A percentile compares a stretch with the other conserved stretches of the same genome.
These are phyloP conservation scores for Pygocentrus nattereri DNA, from an alignment of 2,797 vertebrate species.

Conservation along the genomic window DNA sequence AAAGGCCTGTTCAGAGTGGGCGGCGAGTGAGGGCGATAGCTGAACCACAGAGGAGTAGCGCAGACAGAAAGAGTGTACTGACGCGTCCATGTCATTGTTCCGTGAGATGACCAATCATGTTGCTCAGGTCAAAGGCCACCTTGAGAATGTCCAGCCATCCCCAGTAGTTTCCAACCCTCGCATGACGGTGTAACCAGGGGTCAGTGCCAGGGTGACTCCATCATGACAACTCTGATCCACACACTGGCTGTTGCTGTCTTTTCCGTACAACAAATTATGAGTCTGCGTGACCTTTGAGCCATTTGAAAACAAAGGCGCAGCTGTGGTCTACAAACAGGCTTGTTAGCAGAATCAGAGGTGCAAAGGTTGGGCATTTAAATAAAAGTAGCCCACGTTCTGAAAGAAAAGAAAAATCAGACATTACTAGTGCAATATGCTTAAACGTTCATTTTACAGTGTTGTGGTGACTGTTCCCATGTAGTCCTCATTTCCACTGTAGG, in stretches of 20 bases:
- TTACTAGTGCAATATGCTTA: too few relatives aligned
- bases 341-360: too few relatives aligned
- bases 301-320: conserved; percentile 12
- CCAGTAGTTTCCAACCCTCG: conserved; percentile 23
- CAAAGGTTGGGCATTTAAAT: background rate
- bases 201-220: conserved; percentile 32
- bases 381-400: too few relatives aligned
- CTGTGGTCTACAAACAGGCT: background rate
- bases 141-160: conserved; percentile 30
- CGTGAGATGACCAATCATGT: conserved; percentile 6
- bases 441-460: too few relatives aligned
- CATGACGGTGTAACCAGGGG: conserved; percentile 41
- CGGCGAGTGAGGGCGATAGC: too few relatives aligned
- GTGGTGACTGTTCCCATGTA: too few relatives aligned
- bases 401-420: too few relatives aligned
- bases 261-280: conserved; percentile 24
- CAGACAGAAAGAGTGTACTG: background rate
- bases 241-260: conserved; percentile 17
- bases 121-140: conserved; percentile 36
- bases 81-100: background rate
- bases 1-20: conserved; percentile 25
- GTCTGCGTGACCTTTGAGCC: conserved; percentile 1
- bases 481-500: too few relatives aligned
- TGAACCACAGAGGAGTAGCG: background rate
- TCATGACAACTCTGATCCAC: conserved; percentile 38